Base-by-base conservation (phyloP, 1,140 invertebrate species). In the Drosophila tristis region DNA sequence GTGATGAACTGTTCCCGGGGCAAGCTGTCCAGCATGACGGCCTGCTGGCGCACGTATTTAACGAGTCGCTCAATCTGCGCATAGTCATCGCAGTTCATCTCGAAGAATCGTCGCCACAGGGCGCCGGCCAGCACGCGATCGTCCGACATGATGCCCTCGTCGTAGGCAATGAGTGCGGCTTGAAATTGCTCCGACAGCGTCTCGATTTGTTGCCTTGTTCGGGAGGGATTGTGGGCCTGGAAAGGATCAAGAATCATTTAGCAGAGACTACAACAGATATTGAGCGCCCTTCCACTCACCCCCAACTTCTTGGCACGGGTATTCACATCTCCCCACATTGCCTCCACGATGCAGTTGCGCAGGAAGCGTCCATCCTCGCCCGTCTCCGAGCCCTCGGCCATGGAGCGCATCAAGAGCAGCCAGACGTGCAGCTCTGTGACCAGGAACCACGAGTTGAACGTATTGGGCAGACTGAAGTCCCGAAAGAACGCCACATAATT, bases 401-500 rank as follows among this genome's bases (percentile, higher is more conserved):
- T 97, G 5, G 95, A 94, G 47, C 97, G 93, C 13, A 95, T 93
- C 86, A 95, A 92, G 7, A 97, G 74, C 93, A 98, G 94, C 97
- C 97, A 98, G 1, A 97, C 93, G 91, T 98, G 96, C 15, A 98
- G 92, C 91, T 97, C 96, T 2, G 96, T 97, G 2, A 97, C 92
- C 2, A 95, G 87, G 91, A 97, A 98, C 96, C 96, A 97, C 1
- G 96, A 97, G 74, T 94, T 94, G 90, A 97, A 97, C 35, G 96
- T 96, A 76, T 98, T 96, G 20, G 94, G 93, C 86, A 97, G 91
- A 47, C 95, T 92, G 59, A 96, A 95, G 84, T 94, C 94, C 93
- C 93, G 78, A 93, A 95, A 94, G 92, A 95, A 95, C 55, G 93
- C 92, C 2, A 91, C 66, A 81, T 95, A 95, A 63, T 93, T 92